Evolutionary conservation across 23 tunicate genomes (phyloP), one percentile per base, ranked within the genome.

Genomic region (Ciona savignyi): DNA sequence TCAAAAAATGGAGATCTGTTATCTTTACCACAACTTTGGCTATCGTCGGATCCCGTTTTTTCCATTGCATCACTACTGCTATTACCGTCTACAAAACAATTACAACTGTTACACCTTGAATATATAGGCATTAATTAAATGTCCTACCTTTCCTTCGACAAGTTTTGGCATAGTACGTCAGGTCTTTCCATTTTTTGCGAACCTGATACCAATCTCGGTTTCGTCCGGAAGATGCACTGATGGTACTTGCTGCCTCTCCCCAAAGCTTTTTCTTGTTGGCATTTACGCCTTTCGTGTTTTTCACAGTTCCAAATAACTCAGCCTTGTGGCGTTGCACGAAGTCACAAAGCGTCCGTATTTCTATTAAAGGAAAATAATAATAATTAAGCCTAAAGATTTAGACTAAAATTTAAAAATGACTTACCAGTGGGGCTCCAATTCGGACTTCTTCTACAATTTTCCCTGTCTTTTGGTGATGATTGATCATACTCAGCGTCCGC

Each of bases 161-260:
- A 49, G 49, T 51, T 31, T 75, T 81, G 34, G 73, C 80, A 2
- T 32, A 60, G 51, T 86, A 86, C 0, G 85, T 66, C 4, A 86
- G 78, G 60, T 86, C 93, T 32, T 81, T 84, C 93, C 93, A 86
- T 34, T 86, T 86, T 70, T 86, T 86, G 1, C 93, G 81, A 23
- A 86, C 93, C 75, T 86, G 93, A 23, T 61, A 80, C 93, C 93
- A 86, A 29, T 74, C 70, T n/a, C 93, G 73, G 0, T 60, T 69
- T 33, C 62, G 63, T 23, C 70, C 73, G 4, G 63, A 68, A 63
- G 29, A 25, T 28, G 63, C 73, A 51, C 75, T 86, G 61, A 86
- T 86, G 33, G 75, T 24, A n/a, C 51, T 62, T 0, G 93, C 78
- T 2, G 73, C 81, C 34, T 30, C 19, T 42, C 80, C 81, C 93